These are phyloP conservation scores for Lamprotornis superbus DNA, from an alignment of 2,113 vertebrate species.

Conservation along the genomic window DNA sequence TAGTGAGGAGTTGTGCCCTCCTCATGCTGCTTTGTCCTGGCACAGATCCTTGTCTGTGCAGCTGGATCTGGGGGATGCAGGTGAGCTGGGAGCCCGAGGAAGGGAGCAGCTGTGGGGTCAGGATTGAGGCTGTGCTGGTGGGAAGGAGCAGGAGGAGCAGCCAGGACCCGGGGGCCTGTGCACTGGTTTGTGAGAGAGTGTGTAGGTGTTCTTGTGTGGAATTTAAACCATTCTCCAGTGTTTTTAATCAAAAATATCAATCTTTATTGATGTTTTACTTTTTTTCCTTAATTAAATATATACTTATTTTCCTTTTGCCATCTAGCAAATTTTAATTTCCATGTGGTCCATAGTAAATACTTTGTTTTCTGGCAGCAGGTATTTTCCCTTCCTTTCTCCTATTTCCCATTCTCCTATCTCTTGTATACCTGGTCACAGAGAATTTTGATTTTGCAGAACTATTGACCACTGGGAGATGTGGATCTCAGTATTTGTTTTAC, in stretches of 20 bases:
- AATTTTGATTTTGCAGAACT: not conserved
- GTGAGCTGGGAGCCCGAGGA: not conserved
- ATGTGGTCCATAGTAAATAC: not conserved
- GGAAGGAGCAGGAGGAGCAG: not conserved
- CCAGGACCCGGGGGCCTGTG: not conserved
- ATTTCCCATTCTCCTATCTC: not conserved
- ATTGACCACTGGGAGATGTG: not conserved
- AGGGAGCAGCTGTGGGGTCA: not conserved
- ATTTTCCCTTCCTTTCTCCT: not conserved
- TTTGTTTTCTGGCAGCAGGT: not conserved
- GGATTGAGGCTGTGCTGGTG: not conserved
- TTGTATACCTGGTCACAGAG: not conserved
- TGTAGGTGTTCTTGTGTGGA: not conserved
- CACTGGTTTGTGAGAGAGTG: rapidly evolving
- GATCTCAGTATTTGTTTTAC: not conserved
- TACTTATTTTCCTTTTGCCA: not conserved
- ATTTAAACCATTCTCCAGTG: not conserved
- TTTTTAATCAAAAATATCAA: not conserved
- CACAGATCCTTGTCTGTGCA: not conserved
- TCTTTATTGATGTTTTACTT: not conserved
- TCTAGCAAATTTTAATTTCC: not conserved
- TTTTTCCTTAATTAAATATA: not conserved
- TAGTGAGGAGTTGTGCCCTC: not conserved
- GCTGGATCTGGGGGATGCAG: not conserved
- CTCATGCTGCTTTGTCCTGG: rapidly evolving